phyloP scores from a whole-genome alignment of 2,888 invertebrate genomes.

The Ephialtes manifestator region DNA sequence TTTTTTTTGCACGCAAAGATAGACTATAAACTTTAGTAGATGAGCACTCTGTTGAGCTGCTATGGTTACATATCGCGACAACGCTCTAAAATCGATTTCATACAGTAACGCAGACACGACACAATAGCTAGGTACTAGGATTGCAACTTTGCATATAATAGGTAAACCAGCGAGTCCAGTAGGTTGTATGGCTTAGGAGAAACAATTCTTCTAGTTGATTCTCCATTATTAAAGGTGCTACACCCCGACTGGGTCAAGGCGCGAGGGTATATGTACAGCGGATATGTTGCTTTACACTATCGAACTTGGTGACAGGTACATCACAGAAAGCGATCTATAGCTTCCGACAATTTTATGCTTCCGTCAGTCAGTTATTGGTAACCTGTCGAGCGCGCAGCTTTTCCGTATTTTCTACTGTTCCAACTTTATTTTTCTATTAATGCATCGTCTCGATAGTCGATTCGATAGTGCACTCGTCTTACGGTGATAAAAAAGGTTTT shows the following conservation, averaged over 20 bases:
- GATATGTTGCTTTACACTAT: slow-evolving; percentile 35
- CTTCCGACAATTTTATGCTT: slow-evolving; percentile 46
- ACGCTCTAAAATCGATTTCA: slow-evolving; percentile 78
- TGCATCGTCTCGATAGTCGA: slow-evolving; percentile 30
- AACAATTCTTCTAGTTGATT: slow-evolving; percentile 44
- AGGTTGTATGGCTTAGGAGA: slow-evolving; percentile 29
- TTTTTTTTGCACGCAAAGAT: neutral
- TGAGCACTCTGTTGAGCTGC: slow-evolving; percentile 76
- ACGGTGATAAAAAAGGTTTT: slow-evolving; percentile 8
- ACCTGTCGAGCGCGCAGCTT: slow-evolving; percentile 42
- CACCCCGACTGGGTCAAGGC: slow-evolving; percentile 71
- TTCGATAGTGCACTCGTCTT: neutral
- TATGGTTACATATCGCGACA: slow-evolving; percentile 80
- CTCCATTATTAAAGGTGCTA: slow-evolving; percentile 61
- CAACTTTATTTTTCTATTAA: slow-evolving; percentile 31
- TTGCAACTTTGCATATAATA: slow-evolving; percentile 56
- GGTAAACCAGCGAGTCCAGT: neutral
- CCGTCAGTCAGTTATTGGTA: slow-evolving; percentile 65
- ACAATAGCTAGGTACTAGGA: slow-evolving; percentile 43
- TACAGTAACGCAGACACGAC: slow-evolving; percentile 44
- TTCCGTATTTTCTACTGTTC: slow-evolving; percentile 21
- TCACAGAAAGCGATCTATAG: slow-evolving; percentile 16
- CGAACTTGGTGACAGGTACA: slow-evolving; percentile 60
- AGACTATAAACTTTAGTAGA: slow-evolving; percentile 1
- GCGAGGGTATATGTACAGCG: slow-evolving; percentile 11